Percentiles rank a stretch among this genome's conserved stretches.
These are phyloP conservation scores for Keiferia lycopersicella DNA, from an alignment of 2,888 invertebrate genomes.

Conservation along the genomic window DNA sequence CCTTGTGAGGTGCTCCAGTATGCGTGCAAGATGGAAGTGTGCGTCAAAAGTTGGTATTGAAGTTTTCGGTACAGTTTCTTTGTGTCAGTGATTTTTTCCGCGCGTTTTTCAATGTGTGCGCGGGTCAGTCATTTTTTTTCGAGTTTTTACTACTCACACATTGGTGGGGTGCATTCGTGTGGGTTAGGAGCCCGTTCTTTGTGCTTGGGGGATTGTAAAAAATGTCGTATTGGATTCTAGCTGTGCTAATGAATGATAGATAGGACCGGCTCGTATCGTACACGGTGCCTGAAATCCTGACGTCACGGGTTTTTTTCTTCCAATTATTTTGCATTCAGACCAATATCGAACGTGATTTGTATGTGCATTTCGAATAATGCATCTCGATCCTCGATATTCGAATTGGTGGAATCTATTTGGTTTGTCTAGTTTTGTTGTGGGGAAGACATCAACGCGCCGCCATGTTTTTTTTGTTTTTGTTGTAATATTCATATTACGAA, in stretches of 20 bases:
- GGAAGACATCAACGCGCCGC: conserved; percentile 49
- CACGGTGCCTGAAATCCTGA: conserved; percentile 62
- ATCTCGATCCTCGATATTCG: conserved; percentile 20
- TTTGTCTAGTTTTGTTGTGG: conserved; percentile 40
- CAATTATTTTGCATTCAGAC: conserved; percentile 29
- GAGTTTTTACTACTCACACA: conserved; percentile 72
- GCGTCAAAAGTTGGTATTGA: conserved; percentile 75
- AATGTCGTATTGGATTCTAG: conserved; percentile 81
- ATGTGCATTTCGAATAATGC: conserved; percentile 39
- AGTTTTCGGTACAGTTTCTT: conserved; percentile 80
- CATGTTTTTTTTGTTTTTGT: conserved; percentile 3
- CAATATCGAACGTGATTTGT: conserved; percentile 42
- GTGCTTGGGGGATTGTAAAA: conserved; percentile 79
- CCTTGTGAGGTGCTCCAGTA: conserved; percentile 52
- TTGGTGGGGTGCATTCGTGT: conserved; percentile 46
- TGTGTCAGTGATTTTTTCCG: conserved; percentile 81
- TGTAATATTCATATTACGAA: conserved; percentile 18
- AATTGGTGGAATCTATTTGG: conserved; percentile 26
- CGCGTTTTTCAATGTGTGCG: conserved; percentile 64
- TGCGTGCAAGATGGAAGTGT: conserved; percentile 48
- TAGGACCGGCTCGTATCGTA: conserved; percentile 61
- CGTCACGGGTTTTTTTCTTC: conserved; percentile 44
- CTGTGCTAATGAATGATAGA: conserved; percentile 80
- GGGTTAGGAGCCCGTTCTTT: conserved; percentile 73
- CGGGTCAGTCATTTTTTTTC: conserved; percentile 77